phyloP scores from a whole-genome alignment of 53 echinoderm and acorn worm species.

The Astropecten irregularis region DNA sequence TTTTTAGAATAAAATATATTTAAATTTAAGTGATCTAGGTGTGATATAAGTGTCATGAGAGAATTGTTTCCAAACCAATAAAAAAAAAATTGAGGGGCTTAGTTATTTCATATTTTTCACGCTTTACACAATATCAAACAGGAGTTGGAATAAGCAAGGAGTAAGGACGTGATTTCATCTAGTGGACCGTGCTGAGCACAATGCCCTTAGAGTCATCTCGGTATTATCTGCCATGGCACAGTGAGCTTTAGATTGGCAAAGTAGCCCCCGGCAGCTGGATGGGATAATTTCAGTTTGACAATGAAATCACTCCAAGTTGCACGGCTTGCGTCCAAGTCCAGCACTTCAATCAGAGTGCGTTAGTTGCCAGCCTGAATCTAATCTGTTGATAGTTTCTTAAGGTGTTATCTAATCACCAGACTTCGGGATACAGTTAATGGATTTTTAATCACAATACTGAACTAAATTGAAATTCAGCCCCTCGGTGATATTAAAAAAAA shows the following conservation, averaged over 20 bases:
- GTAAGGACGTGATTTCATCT: slow-evolving; percentile 40
- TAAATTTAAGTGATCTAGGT: no score
- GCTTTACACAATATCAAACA: background rate
- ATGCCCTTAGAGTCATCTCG: slow-evolving; percentile 7
- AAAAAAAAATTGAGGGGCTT: no score
- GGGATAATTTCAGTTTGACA: slow-evolving; percentile 57
- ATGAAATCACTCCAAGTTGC: slow-evolving; percentile 56
- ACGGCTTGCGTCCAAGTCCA: slow-evolving; percentile 20
- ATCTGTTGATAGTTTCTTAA: slow-evolving; percentile 57
- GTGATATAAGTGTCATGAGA: no score
- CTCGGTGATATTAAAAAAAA: slow-evolving; percentile 42
- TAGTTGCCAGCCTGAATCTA: slow-evolving; percentile 45
- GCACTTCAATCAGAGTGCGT: slow-evolving; percentile 50
- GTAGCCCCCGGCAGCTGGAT: slow-evolving; percentile 26
- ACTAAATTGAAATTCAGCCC: slow-evolving; percentile 54
- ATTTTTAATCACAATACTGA: slow-evolving; percentile 56
- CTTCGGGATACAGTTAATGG: slow-evolving; percentile 45
- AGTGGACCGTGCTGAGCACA: slow-evolving; percentile 29
- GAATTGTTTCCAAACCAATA: no score
- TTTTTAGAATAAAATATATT: no score
- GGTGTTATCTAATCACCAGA: slow-evolving; percentile 43
- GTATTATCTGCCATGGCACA: slow-evolving; percentile 36
- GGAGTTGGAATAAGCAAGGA: slow-evolving; percentile 23
- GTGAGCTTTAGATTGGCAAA: slow-evolving; percentile 53
- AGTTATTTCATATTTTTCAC: background rate